Conservation (phyloP, 2,888 invertebrate genomes). For the Apantesis nais region DNA sequence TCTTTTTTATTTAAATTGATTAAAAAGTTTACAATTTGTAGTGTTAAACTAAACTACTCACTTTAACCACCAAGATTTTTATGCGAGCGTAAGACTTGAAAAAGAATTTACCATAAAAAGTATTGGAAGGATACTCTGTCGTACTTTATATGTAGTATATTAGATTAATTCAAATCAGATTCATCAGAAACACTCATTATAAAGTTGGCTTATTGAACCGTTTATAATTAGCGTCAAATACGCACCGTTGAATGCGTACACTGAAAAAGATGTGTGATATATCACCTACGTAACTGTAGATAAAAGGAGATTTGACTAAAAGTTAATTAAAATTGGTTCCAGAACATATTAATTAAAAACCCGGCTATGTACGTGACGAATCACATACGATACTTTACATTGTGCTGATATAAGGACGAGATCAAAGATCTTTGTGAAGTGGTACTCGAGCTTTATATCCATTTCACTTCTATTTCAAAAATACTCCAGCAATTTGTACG, state of each 20-base stretch:
- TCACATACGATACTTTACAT: conserved; percentile 2
- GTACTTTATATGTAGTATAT: background rate
- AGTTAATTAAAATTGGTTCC: conserved; percentile 7
- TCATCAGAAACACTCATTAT: conserved; percentile 54
- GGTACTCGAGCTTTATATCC: background rate
- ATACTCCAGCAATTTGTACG: background rate
- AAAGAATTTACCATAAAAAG: background rate
- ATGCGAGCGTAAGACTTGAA: no score
- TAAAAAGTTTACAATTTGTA: no score
- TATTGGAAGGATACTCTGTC: background rate
- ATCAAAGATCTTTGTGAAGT: conserved; percentile 9
- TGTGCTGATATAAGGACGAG: conserved; percentile 5
- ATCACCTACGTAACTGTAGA: background rate
- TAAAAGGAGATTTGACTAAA: conserved; percentile 1
- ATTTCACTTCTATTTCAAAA: background rate
- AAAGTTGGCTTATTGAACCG: conserved; percentile 56
- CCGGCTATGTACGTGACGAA: background rate
- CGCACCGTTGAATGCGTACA: conserved; percentile 56
- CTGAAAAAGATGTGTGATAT: conserved; percentile 49
- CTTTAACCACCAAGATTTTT: no score
- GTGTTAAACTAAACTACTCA: no score
- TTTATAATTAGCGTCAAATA: conserved; percentile 64
- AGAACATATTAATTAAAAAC: conserved; percentile 4
- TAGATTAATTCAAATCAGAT: conserved; percentile 29
- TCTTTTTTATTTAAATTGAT: no score